Conservation (phyloP, 92 coral and sea anemone species). For the Palythoa grandis region DNA sequence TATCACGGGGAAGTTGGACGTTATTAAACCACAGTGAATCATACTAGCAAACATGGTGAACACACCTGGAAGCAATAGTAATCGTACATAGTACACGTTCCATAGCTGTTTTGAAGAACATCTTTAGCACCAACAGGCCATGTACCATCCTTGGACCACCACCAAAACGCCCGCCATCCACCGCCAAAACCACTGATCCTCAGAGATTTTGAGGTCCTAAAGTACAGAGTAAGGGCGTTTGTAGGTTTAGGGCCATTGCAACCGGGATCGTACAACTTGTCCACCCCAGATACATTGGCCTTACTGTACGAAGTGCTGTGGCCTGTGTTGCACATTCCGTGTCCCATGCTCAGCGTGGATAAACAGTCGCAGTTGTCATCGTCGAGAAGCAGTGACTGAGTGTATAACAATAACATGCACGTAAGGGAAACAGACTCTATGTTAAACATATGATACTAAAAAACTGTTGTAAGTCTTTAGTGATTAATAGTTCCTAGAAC, state of each 20-base stretch:
- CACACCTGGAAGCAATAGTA: conserved; percentile 66
- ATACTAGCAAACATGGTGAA: too few species aligned
- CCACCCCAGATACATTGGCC: conserved; percentile 72
- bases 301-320: conserved; percentile 50
- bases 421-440: not conserved
- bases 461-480: too few species aligned
- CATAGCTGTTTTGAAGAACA: conserved; percentile 56
- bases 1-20: too few species aligned
- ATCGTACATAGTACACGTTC: conserved; percentile 63
- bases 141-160: conserved; percentile 65
- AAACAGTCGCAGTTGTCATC: conserved; percentile 83
- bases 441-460: not conserved
- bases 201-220: conserved; percentile 57
- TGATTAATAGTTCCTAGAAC: too few species aligned
- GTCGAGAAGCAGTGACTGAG: conserved; percentile 67
- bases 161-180: conserved; percentile 80
- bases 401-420: not conserved
- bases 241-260: conserved; percentile 70
- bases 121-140: conserved; percentile 68
- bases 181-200: conserved; percentile 63
- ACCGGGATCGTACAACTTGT: conserved; percentile 69
- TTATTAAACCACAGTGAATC: too few species aligned
- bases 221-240: conserved; percentile 67
- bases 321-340: conserved; percentile 69
- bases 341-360: conserved; percentile 79